Evolutionary conservation across 2,888 invertebrate species (phyloP), one percentile per base, ranked within the genome.

Genomic region (Andrena praecox): DNA sequence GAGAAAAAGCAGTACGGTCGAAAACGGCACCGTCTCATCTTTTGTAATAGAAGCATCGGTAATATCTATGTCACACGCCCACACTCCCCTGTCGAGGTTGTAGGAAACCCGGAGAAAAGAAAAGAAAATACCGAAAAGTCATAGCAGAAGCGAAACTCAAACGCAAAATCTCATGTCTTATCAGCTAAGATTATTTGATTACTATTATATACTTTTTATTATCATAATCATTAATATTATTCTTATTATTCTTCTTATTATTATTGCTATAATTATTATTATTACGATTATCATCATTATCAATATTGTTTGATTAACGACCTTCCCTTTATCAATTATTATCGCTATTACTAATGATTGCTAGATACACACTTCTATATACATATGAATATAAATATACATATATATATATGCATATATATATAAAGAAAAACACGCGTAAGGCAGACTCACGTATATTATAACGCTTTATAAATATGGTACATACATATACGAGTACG

Each of bases 111-210:
- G 70, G 80, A 80, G 68, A 69, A 74, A 8, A 24, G 27, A 73
- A 76, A 79, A 63, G 72, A 80, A 86, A 77, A 72, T 72, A 81
- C 79, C 67, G 72, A 83, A 77, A 68, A 76, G 76, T 82, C 79
- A 80, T 75, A 83, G 82, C 73, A 84, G 82, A 90, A 89, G 87
- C 85, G 81, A 88, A 89, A 90, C 87, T 90, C 87, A 89, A 90
- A 91, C 89, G 90, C 88, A 91, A 91, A 90, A 90, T 92, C 90
- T 91, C 91, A 92, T 92, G 91, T 92, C 92, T 92, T 92, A 92
- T 91, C 87, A 89, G 83, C 83, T 90, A 90, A 90, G 84, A 82
- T 87, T 82, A 84, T 79, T 70, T 83, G 85, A 89, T 89, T 89
- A 89, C 85, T 80, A 85, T 86, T 82, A 72, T 73, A 67, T 70